A percentile compares a stretch with the other conserved stretches of the same genome.
phyloP scores from a whole-genome alignment of 2,888 invertebrate genomes.

The Drosophila algonquin region DNA sequence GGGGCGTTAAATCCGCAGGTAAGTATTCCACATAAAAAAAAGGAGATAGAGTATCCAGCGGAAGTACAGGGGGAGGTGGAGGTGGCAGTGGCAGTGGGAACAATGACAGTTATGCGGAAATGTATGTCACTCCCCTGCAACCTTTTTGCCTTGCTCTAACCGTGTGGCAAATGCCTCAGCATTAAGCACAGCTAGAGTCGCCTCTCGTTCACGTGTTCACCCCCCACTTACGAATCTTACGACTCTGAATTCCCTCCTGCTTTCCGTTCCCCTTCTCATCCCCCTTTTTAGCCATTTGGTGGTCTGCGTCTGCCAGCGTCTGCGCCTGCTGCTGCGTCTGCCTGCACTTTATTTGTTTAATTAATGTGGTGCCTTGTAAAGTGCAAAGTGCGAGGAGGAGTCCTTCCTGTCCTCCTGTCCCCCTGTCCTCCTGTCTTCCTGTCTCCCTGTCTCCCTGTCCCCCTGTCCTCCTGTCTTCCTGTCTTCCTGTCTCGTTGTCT shows the following conservation, averaged over 20 bases:
- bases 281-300: conserved; percentile 35
- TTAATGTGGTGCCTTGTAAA: conserved; percentile 74
- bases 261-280: not conserved
- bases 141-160: not conserved
- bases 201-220: conserved; percentile 16
- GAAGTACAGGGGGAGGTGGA: not conserved
- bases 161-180: conserved; percentile 37
- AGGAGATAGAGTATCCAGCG: too few relatives aligned
- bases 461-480: conserved; percentile 4
- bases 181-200: conserved; percentile 41
- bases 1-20: conserved; percentile 36
- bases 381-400: conserved; percentile 65
- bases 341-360: conserved; percentile 78
- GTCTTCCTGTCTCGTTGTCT: conserved; percentile 26
- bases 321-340: conserved; percentile 7
- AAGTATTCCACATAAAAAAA: conserved; percentile 29
- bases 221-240: conserved; percentile 22
- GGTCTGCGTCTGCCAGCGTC: conserved; percentile 24
- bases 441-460: conserved; percentile 30
- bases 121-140: conserved; percentile 5
- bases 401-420: conserved; percentile 22
- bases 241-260: conserved; percentile 30
- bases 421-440: not conserved
- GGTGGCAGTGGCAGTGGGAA: conserved; percentile 18
- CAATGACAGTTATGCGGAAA: conserved; percentile 72